Conservation (phyloP, 2,888 invertebrate genomes). For the Idaea biselata region DNA sequence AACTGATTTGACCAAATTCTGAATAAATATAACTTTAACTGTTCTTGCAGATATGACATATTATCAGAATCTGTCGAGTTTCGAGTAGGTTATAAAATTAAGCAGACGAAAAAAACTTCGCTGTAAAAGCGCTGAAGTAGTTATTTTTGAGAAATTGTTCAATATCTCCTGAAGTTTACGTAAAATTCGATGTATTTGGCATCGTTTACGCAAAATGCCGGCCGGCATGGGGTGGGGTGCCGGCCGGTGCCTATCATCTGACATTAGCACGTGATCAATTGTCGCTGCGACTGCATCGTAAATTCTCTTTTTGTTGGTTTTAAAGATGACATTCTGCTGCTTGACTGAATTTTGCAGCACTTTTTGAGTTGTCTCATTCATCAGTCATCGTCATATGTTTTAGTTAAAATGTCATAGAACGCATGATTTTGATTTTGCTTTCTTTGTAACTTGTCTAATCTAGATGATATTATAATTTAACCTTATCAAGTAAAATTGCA, state of each 20-base stretch:
- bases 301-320: neutral
- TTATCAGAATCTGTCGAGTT: neutral
- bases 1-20: constrained; percentile 24
- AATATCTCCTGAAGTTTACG: neutral
- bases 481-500: neutral
- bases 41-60: constrained; percentile 2
- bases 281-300: constrained; percentile 19
- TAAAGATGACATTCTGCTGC: neutral
- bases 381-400: too few relatives aligned
- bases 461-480: neutral
- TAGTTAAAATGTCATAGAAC: too few relatives aligned
- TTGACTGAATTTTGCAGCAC: too few relatives aligned
- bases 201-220: constrained; percentile 19
- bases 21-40: constrained; percentile 10
- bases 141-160: neutral
- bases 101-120: neutral
- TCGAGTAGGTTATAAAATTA: neutral
- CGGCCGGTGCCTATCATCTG: constrained; percentile 42
- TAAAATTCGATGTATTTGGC: neutral
- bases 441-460: neutral
- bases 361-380: too few relatives aligned
- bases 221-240: constrained; percentile 39
- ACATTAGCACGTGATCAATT: constrained; percentile 47
- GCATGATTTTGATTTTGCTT: too few relatives aligned
- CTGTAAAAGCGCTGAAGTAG: neutral